These are phyloP conservation scores for Ciconia boyciana DNA, from an alignment of 2,113 vertebrate species.

Conservation along the genomic window DNA sequence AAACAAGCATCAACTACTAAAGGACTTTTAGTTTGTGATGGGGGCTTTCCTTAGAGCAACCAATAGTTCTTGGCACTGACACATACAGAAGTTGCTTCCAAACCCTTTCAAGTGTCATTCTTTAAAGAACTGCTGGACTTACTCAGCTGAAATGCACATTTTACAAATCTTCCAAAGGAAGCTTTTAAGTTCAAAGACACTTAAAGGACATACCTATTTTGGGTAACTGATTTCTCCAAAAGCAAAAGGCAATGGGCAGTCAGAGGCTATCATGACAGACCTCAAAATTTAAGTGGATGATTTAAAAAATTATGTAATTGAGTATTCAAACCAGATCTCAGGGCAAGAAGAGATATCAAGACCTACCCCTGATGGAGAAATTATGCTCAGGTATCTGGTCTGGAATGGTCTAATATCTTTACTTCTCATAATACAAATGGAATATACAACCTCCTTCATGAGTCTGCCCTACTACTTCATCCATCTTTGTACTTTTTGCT, in stretches of 20 bases:
- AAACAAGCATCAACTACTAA: background rate
- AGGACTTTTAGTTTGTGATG: background rate
- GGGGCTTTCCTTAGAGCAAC: background rate
- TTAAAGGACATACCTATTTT: background rate
- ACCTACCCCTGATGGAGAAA: background rate
- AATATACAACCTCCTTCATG: background rate
- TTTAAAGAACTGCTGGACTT: background rate
- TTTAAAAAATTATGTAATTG: background rate
- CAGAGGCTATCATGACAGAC: background rate
- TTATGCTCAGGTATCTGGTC: background rate
- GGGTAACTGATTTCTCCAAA: background rate
- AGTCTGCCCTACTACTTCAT: background rate
- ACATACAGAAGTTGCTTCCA: background rate
- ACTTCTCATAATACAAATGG: background rate
- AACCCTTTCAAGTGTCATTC: background rate
- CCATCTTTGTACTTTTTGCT: background rate
- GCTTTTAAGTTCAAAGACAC: conserved; percentile 4
- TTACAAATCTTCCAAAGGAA: background rate
- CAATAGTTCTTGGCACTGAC: background rate
- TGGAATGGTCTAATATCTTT: background rate
- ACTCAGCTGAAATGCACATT: background rate
- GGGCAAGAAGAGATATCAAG: background rate
- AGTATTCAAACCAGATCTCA: background rate
- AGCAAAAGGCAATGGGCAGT: background rate
- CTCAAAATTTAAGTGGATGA: background rate